phyloP scores from a whole-genome alignment of 2,888 invertebrate species.

The Mycogona germanica region DNA sequence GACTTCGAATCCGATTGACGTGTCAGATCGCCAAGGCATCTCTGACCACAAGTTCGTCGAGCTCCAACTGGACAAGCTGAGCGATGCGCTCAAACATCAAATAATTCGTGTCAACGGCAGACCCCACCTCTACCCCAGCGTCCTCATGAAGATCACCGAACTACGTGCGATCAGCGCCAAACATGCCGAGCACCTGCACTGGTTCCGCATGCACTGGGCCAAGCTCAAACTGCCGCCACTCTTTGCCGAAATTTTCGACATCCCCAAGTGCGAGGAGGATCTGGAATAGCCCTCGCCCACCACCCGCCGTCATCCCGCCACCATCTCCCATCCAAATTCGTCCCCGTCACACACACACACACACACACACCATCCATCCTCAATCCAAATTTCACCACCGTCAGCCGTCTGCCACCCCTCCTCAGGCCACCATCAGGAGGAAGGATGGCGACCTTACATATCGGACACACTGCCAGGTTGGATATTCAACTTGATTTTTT shows the following conservation, averaged over 20 bases:
- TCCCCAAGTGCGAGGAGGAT: conserved; percentile 54
- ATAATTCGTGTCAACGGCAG: conserved; percentile 48
- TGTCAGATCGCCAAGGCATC: conserved; percentile 62
- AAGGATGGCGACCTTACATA: too few species aligned
- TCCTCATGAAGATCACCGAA: conserved; percentile 55
- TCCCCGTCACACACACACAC: too few species aligned
- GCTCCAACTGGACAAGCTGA: conserved; percentile 62
- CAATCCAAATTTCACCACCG: too few species aligned
- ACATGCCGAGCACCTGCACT: conserved; percentile 71
- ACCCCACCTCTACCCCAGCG: conserved; percentile 44
- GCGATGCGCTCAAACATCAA: conserved; percentile 77
- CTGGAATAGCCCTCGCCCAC: too few species aligned
- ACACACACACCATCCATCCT: too few species aligned
- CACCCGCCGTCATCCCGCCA: too few species aligned
- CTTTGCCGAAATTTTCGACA: conserved; percentile 94
- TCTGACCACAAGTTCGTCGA: conserved; percentile 66
- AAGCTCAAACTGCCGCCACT: conserved; percentile 69
- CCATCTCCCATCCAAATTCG: too few species aligned
- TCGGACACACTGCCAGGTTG: too few species aligned
- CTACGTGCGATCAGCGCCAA: conserved; percentile 64
- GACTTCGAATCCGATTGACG: too few species aligned
- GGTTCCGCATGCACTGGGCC: conserved; percentile 71
- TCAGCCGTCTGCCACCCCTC: too few species aligned
- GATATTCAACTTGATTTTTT: too few species aligned
- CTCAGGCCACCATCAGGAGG: too few species aligned